Base-by-base conservation (phyloP, 2,888 invertebrate species). In the Brassicogethes aeneus region DNA sequence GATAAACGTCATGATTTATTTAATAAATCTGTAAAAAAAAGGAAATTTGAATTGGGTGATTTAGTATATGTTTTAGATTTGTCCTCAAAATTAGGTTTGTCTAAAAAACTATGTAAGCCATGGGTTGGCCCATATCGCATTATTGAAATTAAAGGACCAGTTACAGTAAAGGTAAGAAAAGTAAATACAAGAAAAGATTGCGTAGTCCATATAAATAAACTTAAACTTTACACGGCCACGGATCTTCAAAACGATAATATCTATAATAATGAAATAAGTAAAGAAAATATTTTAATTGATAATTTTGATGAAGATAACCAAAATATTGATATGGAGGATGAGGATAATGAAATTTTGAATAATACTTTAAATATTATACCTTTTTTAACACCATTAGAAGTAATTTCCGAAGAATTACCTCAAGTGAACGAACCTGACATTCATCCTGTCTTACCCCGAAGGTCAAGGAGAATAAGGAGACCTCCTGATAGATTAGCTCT, bases 101-200 rank as follows among this genome's bases (percentile, higher is more conserved):
- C 23, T 10, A 23, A 23, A 23, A 23, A 23, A 23, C 10, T 23
- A 23, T 10, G 23, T 7, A 23, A 23, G 10, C 23, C 23, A 7
- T 43, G 40, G 43, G 13, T 31, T 23, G 43, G 39, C 17, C 43
- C 43, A 10, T 39, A 2, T 17, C 31, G 42, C 2, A 14, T 42
- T 34, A 31, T 36, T 3, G 35, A 42, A 15, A 29, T 34, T n/a
- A 29, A 34, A 17, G 30, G 42, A 15, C 39, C 35, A 3, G 39
- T 39, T 8, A 42, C 39, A 13, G 29, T 35, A 5, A 17, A 36
- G 39, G 39, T 42, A 2, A 34, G 16, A 29, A 35, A 39, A 30
- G 3, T 43, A 1, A 3, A 36, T 3, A 17, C 29, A 10, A 32
- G 17, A 3, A 34, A 39, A 31, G 39, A 39, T 23, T 12, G 14